Conservation (phyloP, 1,140 invertebrate genomes). For the Scaptomyza graminum region DNA sequence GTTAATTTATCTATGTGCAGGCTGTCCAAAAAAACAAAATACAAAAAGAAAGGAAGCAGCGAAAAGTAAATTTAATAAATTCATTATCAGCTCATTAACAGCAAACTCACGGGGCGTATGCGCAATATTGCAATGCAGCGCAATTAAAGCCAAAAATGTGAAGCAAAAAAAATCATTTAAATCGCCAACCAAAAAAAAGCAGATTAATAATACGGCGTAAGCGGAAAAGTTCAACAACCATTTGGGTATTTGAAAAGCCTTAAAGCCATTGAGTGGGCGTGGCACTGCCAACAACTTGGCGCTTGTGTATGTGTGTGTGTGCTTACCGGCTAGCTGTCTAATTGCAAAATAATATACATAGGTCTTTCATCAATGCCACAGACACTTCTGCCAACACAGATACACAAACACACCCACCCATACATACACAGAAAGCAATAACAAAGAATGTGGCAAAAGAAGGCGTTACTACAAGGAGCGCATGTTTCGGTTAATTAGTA, state of each 20-base stretch:
- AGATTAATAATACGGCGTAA: constrained; percentile 45
- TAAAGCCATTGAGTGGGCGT: constrained; percentile 59
- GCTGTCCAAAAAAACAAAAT: constrained; percentile 14
- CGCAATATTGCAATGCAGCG: constrained; percentile 51
- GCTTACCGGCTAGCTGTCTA: constrained; percentile 57
- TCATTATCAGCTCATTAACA: constrained; percentile 81
- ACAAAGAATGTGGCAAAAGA: constrained; percentile 64
- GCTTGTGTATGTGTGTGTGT: constrained; percentile 3
- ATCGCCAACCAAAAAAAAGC: constrained; percentile 28
- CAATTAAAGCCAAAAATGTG: constrained; percentile 51
- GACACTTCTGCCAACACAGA: constrained; percentile 12
- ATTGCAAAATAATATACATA: constrained; percentile 77
- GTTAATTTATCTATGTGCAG: constrained; percentile 49
- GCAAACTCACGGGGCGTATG: constrained; percentile 51
- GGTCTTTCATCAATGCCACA: constrained; percentile 75
- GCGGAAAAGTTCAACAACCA: constrained; percentile 36
- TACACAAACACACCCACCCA: constrained; percentile 15
- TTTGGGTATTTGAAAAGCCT: constrained; percentile 33
- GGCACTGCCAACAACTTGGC: constrained; percentile 17
- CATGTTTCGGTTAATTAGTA: constrained; percentile 82
- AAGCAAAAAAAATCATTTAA: not conserved
- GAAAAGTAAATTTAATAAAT: constrained; percentile 78
- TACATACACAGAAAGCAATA: constrained; percentile 17
- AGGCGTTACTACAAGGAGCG: constrained; percentile 72
- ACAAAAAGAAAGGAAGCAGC: constrained; percentile 21